Conservation (phyloP, 2,888 invertebrate species). For the Cantharis lateralis region DNA sequence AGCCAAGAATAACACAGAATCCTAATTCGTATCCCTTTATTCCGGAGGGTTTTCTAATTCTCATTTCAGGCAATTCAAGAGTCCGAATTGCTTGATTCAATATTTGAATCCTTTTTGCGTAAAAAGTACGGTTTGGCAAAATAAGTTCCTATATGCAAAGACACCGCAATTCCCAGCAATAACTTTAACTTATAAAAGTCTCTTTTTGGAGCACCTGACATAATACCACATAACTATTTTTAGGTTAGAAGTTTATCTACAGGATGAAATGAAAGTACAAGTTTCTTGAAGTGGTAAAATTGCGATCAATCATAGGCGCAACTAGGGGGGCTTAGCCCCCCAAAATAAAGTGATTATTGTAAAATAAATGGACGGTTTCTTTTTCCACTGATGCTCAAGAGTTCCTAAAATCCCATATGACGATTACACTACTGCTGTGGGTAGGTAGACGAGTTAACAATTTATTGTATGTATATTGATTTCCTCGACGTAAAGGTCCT, state of each 20-base stretch:
- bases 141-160: slow-evolving; percentile 37
- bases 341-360: too few relatives aligned
- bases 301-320: too few relatives aligned
- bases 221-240: not conserved
- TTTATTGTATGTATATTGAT: too few relatives aligned
- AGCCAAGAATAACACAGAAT: slow-evolving; percentile 46
- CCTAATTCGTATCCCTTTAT: slow-evolving; percentile 47
- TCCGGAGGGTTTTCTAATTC: slow-evolving; percentile 46
- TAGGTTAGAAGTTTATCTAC: not conserved
- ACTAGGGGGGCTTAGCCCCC: too few relatives aligned
- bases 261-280: not conserved
- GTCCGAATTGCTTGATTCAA: not conserved
- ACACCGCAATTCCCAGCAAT: slow-evolving; percentile 36
- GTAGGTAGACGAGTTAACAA: too few relatives aligned
- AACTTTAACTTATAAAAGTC: slow-evolving; percentile 28
- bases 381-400: too few relatives aligned
- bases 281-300: too few relatives aligned
- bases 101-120: slow-evolving; percentile 14
- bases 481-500: too few relatives aligned
- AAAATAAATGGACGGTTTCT: too few relatives aligned
- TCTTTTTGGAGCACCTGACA: not conserved
- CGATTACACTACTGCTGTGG: too few relatives aligned
- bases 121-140: slow-evolving; percentile 35
- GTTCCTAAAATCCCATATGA: too few relatives aligned
- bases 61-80: slow-evolving; percentile 37